Percentiles rank a stretch among this genome's conserved stretches.
phyloP scores from a whole-genome alignment of 2,113 vertebrate genomes.

The Paramisgurnus dabryanus region DNA sequence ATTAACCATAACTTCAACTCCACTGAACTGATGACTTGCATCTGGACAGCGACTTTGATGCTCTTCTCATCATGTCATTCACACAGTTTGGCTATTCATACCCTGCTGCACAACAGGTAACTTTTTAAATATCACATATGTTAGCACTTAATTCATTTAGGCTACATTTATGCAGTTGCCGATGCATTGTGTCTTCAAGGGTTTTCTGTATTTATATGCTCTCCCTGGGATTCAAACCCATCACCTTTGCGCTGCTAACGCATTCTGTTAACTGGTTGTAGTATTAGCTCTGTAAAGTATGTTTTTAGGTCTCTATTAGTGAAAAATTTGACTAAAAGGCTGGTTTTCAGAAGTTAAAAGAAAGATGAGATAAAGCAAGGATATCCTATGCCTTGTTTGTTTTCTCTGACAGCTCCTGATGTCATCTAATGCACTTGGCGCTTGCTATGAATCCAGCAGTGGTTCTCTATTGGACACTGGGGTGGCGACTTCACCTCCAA shows the following conservation, averaged over 20 bases:
- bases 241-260: no score
- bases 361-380: neutral
- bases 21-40: conserved; percentile 47
- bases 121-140: no score
- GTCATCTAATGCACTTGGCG: conserved; percentile 83
- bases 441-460: conserved; percentile 85
- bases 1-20: conserved; percentile 15
- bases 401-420: conserved; percentile 83
- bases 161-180: no score
- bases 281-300: no score
- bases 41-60: conserved; percentile 20
- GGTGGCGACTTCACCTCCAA: conserved; percentile 75
- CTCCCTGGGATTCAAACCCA: no score
- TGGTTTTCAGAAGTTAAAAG: no score
- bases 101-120: conserved; percentile 91
- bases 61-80: conserved; percentile 87
- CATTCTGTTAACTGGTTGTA: no score
- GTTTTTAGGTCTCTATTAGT: no score
- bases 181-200: no score
- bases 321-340: no score
- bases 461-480: conserved; percentile 77
- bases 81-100: conserved; percentile 96
- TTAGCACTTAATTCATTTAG: no score
- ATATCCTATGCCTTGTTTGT: neutral
- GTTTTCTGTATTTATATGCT: neutral